A percentile compares a stretch with the other conserved stretches of the same genome.
Conservation (phyloP, 2,888 invertebrate genomes). For the Carcina quercana region DNA sequence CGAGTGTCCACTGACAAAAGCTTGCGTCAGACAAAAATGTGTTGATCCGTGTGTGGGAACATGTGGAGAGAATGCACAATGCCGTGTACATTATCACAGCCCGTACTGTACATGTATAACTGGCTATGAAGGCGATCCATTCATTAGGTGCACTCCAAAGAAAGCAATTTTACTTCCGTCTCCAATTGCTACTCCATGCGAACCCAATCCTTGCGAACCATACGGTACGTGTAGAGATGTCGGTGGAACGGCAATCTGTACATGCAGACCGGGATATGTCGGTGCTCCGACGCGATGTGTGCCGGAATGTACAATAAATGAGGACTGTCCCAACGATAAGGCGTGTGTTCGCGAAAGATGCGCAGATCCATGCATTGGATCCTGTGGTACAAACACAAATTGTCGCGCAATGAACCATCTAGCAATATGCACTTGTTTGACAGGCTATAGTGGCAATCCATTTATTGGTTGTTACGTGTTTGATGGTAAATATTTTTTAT, state of each 20-base stretch:
- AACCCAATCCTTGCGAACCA: slow-evolving; percentile 81
- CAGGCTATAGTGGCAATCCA: slow-evolving; percentile 82
- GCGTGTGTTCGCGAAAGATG: slow-evolving; percentile 86
- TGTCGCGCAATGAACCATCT: slow-evolving; percentile 84
- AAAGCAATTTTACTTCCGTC: slow-evolving; percentile 71
- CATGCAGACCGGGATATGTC: slow-evolving; percentile 77
- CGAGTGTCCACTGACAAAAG: slow-evolving; percentile 84
- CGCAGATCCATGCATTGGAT: slow-evolving; percentile 80
- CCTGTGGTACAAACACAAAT: slow-evolving; percentile 80
- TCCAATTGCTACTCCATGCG: slow-evolving; percentile 67
- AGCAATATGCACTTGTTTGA: slow-evolving; percentile 82
- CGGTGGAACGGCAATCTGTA: slow-evolving; percentile 71
- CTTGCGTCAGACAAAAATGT: slow-evolving; percentile 85
- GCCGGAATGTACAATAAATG: slow-evolving; percentile 84
- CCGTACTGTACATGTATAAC: slow-evolving; percentile 83
- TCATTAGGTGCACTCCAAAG: slow-evolving; percentile 64
- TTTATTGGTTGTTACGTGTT: slow-evolving; percentile 68
- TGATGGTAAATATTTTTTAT: slow-evolving; percentile 40
- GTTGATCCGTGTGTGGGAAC: slow-evolving; percentile 86
- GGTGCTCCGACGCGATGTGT: slow-evolving; percentile 82
- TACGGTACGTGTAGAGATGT: slow-evolving; percentile 76
- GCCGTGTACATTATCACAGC: slow-evolving; percentile 78
- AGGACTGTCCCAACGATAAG: slow-evolving; percentile 82
- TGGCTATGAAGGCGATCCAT: slow-evolving; percentile 85
- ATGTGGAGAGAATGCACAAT: slow-evolving; percentile 81